Percentiles rank a stretch among this genome's conserved stretches.
Conservation (phyloP, 1,140 invertebrate genomes). For the Proctacanthus coquilletti region DNA sequence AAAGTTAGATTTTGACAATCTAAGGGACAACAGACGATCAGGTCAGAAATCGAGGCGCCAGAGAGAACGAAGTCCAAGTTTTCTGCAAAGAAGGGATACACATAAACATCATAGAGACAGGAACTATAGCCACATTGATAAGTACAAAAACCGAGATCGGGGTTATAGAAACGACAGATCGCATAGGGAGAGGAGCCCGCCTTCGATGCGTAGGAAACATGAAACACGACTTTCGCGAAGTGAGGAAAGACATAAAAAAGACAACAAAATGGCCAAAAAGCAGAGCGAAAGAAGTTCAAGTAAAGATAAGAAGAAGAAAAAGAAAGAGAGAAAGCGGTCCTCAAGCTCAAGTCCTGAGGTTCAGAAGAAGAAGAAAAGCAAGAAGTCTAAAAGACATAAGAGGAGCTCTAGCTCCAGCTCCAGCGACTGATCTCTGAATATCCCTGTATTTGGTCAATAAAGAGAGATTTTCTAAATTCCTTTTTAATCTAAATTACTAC, state of each 20-base stretch:
- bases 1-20: slow-evolving; percentile 20
- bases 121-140: slow-evolving; percentile 1
- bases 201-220: no score
- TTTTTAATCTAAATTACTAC: no score
- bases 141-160: slow-evolving; percentile 1
- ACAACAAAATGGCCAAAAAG: neutral
- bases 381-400: slow-evolving; percentile 4
- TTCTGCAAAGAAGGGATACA: neutral
- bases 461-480: neutral
- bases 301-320: slow-evolving; percentile 9
- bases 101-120: no score
- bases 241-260: neutral
- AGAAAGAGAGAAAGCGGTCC: slow-evolving; percentile 9
- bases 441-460: neutral
- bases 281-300: neutral
- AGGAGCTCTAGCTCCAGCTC: neutral
- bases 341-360: slow-evolving; percentile 6
- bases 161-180: no score
- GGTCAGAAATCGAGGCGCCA: neutral
- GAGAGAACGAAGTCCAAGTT: neutral
- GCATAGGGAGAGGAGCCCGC: no score
- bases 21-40: slow-evolving; percentile 9
- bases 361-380: slow-evolving; percentile 10
- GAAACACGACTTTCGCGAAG: neutral
- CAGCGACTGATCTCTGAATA: neutral